Conservation (phyloP, 2,888 invertebrate genomes). For the Dryocosmus kuriphilus region DNA sequence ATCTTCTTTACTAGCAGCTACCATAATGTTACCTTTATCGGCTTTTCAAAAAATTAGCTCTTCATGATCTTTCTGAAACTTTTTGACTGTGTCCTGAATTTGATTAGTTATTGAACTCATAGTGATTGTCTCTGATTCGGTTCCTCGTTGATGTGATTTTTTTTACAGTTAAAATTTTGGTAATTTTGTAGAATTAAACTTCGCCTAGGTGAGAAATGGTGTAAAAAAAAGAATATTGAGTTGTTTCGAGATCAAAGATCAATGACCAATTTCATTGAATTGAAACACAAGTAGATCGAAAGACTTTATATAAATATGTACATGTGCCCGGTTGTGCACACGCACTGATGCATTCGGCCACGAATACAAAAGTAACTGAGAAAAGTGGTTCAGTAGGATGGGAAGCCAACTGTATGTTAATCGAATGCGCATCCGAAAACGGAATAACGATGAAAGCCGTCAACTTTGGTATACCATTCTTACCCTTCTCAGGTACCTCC, state of each 20-base stretch:
- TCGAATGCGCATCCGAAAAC: constrained; percentile 73
- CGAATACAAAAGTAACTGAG: constrained; percentile 50
- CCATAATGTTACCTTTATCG: too few relatives aligned
- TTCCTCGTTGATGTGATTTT: too few relatives aligned
- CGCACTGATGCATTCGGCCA: constrained; percentile 47
- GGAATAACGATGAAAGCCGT: constrained; percentile 71
- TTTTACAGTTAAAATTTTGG: background rate
- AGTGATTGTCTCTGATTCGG: too few relatives aligned
- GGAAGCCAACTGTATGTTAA: constrained; percentile 75
- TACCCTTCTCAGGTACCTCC: constrained; percentile 51
- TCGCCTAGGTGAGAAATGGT: too few relatives aligned
- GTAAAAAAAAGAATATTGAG: constrained; percentile 56
- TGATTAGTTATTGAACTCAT: too few relatives aligned
- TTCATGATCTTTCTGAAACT: too few relatives aligned
- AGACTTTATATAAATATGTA: constrained; percentile 66
- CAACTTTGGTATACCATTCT: constrained; percentile 54
- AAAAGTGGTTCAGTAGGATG: constrained; percentile 63
- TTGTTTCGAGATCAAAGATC: constrained; percentile 65
- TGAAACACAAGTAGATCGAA: constrained; percentile 64
- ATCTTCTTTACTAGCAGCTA: too few relatives aligned
- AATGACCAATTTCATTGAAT: constrained; percentile 63
- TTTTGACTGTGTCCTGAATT: too few relatives aligned
- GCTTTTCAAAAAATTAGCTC: too few relatives aligned
- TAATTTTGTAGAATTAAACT: too few relatives aligned
- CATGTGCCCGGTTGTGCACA: constrained; percentile 58